Conservation (phyloP, 2,888 invertebrate species). For the Plutella xylostella region DNA sequence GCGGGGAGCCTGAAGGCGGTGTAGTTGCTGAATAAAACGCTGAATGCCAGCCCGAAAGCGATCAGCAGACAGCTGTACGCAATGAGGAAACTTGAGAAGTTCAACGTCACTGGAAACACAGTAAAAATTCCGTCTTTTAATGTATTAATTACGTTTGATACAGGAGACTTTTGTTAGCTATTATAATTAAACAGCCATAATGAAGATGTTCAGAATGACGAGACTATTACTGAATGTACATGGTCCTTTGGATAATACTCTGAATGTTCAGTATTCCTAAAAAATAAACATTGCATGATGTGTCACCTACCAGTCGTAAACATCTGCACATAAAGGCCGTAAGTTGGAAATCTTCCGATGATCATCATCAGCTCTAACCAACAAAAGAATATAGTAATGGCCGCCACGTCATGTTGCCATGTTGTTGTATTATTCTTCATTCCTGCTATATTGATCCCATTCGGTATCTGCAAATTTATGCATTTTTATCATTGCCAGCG, state of each 20-base stretch:
- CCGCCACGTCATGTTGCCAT: slow-evolving; percentile 87
- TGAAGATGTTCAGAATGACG: too few relatives aligned
- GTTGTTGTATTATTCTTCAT: slow-evolving; percentile 46
- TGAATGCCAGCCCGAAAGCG: slow-evolving; percentile 84
- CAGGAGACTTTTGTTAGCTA: too few relatives aligned
- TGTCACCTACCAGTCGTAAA: slow-evolving; percentile 75
- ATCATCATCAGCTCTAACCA: slow-evolving; percentile 90
- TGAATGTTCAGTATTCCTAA: too few relatives aligned
- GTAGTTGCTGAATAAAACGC: slow-evolving; percentile 84
- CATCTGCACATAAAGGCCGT: slow-evolving; percentile 90
- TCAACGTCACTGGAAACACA: slow-evolving; percentile 74
- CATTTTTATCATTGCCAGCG: too few relatives aligned
- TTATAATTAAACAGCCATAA: too few relatives aligned
- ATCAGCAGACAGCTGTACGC: slow-evolving; percentile 85
- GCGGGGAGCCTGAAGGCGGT: slow-evolving; percentile 76
- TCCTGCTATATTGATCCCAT: slow-evolving; percentile 36
- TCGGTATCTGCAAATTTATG: slow-evolving; percentile 53
- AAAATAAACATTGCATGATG: neutral
- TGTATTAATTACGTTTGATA: too few relatives aligned
- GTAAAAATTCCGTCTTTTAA: too few relatives aligned
- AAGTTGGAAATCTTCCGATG: slow-evolving; percentile 86
- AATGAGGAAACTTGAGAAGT: slow-evolving; percentile 83
- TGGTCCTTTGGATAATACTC: too few relatives aligned
- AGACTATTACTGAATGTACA: too few relatives aligned
- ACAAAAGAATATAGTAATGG: slow-evolving; percentile 81